Conservation (phyloP, 2,797 vertebrate genomes). For the Pachyuromys duprasi region DNA sequence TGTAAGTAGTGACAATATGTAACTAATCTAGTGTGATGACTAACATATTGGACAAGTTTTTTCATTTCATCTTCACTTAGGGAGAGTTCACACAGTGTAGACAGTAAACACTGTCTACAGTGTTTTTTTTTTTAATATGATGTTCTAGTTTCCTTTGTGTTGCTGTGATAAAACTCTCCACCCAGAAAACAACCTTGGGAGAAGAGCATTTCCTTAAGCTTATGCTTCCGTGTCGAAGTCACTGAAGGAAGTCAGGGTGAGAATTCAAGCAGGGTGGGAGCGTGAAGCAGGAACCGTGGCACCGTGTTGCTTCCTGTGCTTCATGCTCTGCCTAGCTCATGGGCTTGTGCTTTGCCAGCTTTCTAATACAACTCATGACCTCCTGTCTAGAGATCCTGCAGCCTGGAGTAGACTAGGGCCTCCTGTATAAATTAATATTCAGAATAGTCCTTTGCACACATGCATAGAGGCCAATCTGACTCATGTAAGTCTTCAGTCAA, state of each 20-base stretch:
- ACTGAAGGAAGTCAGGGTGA: neutral
- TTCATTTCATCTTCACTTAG: neutral
- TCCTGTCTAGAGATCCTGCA: neutral
- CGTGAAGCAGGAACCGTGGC: neutral
- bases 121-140: too few species aligned
- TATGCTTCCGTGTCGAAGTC: neutral
- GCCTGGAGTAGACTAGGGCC: neutral
- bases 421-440: neutral
- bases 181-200: neutral
- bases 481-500: too few species aligned
- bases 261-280: neutral
- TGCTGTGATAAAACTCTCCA: neutral
- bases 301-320: too few species aligned
- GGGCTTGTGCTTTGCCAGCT: neutral
- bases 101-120: too few species aligned
- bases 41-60: neutral
- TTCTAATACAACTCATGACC: neutral
- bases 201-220: neutral
- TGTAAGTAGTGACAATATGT: neutral
- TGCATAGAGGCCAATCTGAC: neutral
- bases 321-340: neutral
- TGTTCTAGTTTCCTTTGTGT: neutral
- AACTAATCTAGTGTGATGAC: neutral
- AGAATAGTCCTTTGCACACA: neutral
- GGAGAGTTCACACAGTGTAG: neutral